Conservation (phyloP, 2,113 vertebrate species). For the Pseudopodoces humilis region DNA sequence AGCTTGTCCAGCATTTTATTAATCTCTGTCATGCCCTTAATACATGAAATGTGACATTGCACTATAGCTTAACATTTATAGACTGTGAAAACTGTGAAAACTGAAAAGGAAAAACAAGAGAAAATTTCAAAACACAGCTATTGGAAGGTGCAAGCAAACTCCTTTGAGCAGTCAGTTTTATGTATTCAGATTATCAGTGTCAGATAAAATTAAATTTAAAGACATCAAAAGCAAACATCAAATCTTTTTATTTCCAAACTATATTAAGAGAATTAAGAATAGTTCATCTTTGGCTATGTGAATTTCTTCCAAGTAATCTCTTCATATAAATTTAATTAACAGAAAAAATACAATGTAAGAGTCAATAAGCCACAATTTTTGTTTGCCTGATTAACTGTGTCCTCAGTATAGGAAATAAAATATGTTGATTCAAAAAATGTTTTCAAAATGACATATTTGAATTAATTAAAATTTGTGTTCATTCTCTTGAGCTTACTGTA, state of each 20-base stretch:
- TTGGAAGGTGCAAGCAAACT: background rate
- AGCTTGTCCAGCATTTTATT: conserved; percentile 40
- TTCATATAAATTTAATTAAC: background rate
- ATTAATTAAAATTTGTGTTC: background rate
- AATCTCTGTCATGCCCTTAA: conserved; percentile 28
- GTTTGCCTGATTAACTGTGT: background rate
- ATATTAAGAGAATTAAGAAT: background rate
- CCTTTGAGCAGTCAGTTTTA: background rate
- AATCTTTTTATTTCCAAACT: background rate
- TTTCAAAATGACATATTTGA: background rate
- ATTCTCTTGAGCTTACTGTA: background rate
- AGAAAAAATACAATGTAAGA: background rate
- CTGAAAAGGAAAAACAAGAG: background rate
- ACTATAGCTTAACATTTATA: background rate
- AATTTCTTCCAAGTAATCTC: background rate
- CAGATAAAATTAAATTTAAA: background rate
- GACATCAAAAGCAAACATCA: background rate
- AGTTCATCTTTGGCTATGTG: background rate
- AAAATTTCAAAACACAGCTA: background rate
- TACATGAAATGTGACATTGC: conserved; percentile 22
- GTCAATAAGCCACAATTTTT: background rate
- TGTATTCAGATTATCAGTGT: background rate
- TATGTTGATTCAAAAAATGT: background rate
- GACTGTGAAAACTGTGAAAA: conserved; percentile 3
- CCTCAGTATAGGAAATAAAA: background rate